Percentiles rank a stretch among this genome's conserved stretches.
These are phyloP conservation scores for Puffinus mauretanicus DNA, from an alignment of 2,113 vertebrate species.

Conservation along the genomic window DNA sequence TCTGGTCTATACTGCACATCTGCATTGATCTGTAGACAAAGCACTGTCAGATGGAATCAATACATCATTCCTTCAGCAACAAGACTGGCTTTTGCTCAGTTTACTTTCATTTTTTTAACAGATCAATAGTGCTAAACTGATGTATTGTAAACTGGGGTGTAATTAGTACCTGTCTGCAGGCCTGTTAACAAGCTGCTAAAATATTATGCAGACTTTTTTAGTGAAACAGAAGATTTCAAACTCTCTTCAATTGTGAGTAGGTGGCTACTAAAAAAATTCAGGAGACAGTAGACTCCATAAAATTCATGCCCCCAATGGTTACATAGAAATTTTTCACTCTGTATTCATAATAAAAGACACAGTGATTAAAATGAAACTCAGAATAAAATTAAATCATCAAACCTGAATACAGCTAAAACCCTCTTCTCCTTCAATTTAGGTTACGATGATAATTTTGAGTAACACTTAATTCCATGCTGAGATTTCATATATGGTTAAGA, in stretches of 20 bases:
- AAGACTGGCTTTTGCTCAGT: conserved; percentile 77
- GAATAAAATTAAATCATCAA: not conserved
- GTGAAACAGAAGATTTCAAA: not conserved
- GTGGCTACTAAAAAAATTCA: not conserved
- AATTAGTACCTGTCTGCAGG: conserved; percentile 81
- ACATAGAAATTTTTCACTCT: not conserved
- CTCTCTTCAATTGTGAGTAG: not conserved
- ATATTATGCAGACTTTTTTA: conserved; percentile 1
- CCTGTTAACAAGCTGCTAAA: conserved; percentile 72
- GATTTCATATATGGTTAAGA: not conserved
- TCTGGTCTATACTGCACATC: conserved; percentile 75
- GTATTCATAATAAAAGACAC: not conserved
- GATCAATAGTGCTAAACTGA: conserved; percentile 83
- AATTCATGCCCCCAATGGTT: not conserved
- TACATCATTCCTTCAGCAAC: conserved; percentile 92
- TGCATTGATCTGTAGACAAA: conserved; percentile 86
- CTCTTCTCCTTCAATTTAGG: not conserved
- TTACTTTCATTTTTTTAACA: conserved; percentile 81
- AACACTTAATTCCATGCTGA: not conserved
- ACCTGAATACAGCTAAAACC: not conserved
- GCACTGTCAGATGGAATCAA: conserved; percentile 89
- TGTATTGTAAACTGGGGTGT: conserved; percentile 83
- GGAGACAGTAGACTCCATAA: not conserved
- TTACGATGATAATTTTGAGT: not conserved
- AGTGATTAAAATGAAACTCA: not conserved